Conservation (phyloP, 2,888 invertebrate genomes). For the Cheilosia urbana region DNA sequence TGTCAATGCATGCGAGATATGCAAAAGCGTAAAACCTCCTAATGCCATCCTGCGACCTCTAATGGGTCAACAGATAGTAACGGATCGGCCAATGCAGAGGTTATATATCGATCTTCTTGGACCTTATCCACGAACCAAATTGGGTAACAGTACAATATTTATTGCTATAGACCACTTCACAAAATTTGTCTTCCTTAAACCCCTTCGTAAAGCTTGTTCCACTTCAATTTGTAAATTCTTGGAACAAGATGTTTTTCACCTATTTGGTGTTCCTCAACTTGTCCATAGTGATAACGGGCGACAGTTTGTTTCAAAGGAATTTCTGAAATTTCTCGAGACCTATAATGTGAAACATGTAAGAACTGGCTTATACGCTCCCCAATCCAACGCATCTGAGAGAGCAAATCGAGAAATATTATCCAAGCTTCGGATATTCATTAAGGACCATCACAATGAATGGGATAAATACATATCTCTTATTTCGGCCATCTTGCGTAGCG, state of each 20-base stretch:
- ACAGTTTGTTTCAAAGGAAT: conserved; percentile 21
- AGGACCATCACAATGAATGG: conserved; percentile 4
- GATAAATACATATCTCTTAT: conserved; percentile 17
- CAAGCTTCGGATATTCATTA: conserved; percentile 4
- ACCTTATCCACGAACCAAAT: conserved; percentile 54
- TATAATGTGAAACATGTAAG: background rate
- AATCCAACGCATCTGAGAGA: conserved; percentile 11
- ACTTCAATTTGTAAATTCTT: conserved; percentile 29
- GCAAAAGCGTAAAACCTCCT: too few relatives aligned
- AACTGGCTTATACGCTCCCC: conserved; percentile 7
- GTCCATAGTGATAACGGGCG: conserved; percentile 11
- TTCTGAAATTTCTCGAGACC: background rate
- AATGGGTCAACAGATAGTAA: too few relatives aligned
- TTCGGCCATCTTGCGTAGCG: conserved; percentile 1
- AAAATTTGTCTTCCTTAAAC: conserved; percentile 35
- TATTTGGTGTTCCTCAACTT: conserved; percentile 7
- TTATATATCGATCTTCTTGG: conserved; percentile 53
- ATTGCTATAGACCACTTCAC: conserved; percentile 59
- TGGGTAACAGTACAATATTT: conserved; percentile 38
- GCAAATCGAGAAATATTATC: conserved; percentile 15
- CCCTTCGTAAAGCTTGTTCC: conserved; percentile 33
- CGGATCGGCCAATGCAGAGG: too few relatives aligned
- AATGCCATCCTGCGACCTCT: too few relatives aligned
- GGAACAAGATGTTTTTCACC: conserved; percentile 10
- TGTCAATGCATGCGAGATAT: too few relatives aligned